Base-by-base conservation (phyloP, 1,140 invertebrate species). In the Drosophila ohnishii region DNA sequence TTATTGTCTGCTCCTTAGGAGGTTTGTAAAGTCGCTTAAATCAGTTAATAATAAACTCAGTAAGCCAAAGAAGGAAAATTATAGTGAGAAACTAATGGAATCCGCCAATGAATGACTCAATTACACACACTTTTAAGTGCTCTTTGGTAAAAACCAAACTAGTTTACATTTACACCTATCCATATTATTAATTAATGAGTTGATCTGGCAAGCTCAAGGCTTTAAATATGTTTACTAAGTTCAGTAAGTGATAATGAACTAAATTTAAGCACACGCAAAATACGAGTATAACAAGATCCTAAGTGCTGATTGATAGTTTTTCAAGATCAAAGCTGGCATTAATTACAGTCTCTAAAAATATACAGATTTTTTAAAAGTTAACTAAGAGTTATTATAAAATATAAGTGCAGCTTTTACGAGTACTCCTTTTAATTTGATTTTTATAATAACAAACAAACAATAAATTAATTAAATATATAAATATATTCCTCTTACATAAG, bases 1-100 rank as follows among this genome's bases (percentile, higher is more conserved):
- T 87, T 87, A 87, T 88, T 89, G 53, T 84, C 53, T 51, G 70
- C 57, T 83, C 59, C 63, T 47, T 44, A 57, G 66, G 60, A 47
- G 50, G 44, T 64, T 66, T 35, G 19, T 56, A 37, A 44, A 71
- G n/a, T 74, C 48, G 10, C 69, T 48, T 78, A 79, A 78, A 78
- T 65, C 57, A 61, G 22, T 80, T 63, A 57, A 69, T 44, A 78
- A 83, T 75, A 83, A 78, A 79, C 50, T 61, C 67, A 80, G 67
- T 85, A 69, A 69, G 73, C 63, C 76, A 84, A 85, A 76, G 59
- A 76, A 8, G 28, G 32, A 64, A 58, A 16, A 60, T 34, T 7
- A 8, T 13, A 10, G 13, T 4, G 19, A 39, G 19, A 55, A 37
- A 34, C 2, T 5, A 7, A 3, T 11, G 0, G 5, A 56, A 16